Evolutionary conservation across 1,140 invertebrate genomes (phyloP), one percentile per base, ranked within the genome.

Genomic region (Musca vetustissima): DNA sequence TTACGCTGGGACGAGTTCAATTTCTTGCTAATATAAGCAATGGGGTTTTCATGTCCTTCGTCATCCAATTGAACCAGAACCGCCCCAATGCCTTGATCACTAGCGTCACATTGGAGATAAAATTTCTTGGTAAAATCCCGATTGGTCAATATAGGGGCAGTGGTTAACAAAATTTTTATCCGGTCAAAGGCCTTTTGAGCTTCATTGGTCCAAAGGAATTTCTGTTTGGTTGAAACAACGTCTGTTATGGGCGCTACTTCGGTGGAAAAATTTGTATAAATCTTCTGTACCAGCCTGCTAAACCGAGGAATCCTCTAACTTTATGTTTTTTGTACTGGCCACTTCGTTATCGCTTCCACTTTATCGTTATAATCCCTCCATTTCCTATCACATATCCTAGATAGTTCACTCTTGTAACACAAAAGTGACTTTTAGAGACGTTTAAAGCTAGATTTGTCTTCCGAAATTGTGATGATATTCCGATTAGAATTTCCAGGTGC

Each of bases 101-200:
- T 76, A 0, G 81, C 82, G 72, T 83, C 83, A 17, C 76, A 80
- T 13, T 72, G 68, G 8, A 70, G 17, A 52, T 53, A 70, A 24
- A 68, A 70, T 32, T 57, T 43, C 25, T 66, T 66, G 1, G 6
- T 4, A 48, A 71, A 71, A 53, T 66, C 52, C 22, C 78, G 74
- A 11, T 84, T 57, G 3, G 69, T 64, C 69, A 83, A 83, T 3
- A 55, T 25, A 6, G 25, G 53, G 22, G 66, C 53, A 7, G 24
- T 57, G 7, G 50, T 68, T 21, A 68, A 25, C 28, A 32, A 43
- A 2, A 2, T 24, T 55, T 68, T 59, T 6, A 66, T 17, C 28
- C 28, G 3, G 3, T 28, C 28, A 28, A 28, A 28, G 4, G 65
- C 25, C 4, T 24, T 21, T 22, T 66, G 24, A n/a, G 47, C 65